Evolutionary conservation across 2,888 invertebrate species (phyloP).

Genomic region (Diaphora mendica): DNA sequence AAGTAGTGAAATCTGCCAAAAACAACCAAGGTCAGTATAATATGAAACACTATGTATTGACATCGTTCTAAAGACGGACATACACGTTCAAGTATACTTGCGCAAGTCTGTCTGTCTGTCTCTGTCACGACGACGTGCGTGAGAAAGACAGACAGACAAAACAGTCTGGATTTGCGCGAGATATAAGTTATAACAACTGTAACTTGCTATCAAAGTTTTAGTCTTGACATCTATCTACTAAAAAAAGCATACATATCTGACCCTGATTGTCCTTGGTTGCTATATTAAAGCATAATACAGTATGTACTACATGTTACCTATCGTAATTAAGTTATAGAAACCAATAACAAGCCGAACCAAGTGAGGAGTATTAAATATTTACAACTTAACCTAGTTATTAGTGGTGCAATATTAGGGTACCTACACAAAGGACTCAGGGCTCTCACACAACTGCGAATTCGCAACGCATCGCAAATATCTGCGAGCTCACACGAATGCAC

Average conservation of each 20-base stretch:
- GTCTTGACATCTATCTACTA: background rate
- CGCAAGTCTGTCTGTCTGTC: too few species aligned
- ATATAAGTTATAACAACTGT: background rate
- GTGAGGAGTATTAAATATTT: constrained; percentile 1
- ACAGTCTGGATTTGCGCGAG: too few species aligned
- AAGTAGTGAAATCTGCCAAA: background rate
- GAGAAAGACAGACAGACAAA: too few species aligned
- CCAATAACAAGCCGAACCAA: background rate
- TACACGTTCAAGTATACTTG: too few species aligned
- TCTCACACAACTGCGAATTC: too few species aligned
- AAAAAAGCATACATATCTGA: background rate
- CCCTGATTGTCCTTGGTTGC: background rate
- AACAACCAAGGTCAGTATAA: constrained; percentile 3
- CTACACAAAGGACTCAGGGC: too few species aligned
- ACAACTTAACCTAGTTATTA: background rate
- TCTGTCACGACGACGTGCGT: too few species aligned
- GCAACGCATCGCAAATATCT: too few species aligned
- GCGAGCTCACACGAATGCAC: too few species aligned
- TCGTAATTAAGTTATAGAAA: background rate
- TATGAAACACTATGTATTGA: background rate
- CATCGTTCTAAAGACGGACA: too few species aligned
- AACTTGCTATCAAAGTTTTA: background rate
- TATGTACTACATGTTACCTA: background rate
- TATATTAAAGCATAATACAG: background rate
- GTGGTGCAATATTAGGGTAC: background rate